Evolutionary conservation across 1,140 invertebrate species (phyloP).

Genomic region (Cephus cinctus): DNA sequence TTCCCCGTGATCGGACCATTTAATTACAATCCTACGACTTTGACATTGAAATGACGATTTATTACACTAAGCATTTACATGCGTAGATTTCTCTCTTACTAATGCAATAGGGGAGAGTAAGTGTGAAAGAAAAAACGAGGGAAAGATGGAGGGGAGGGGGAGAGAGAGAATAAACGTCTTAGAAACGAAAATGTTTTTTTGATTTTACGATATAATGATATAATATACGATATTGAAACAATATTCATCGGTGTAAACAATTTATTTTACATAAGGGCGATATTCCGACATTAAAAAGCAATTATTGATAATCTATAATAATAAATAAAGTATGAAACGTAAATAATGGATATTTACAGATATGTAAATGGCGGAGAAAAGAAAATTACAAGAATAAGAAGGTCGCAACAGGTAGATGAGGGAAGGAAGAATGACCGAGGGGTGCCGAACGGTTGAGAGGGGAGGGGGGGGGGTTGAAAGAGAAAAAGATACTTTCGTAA

Average conservation of each 20-base stretch:
- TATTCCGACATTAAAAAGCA: conserved; percentile 40
- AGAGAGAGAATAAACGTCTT: conserved; percentile 15
- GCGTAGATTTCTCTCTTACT: neutral
- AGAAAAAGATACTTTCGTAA: neutral
- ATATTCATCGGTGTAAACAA: conserved; percentile 43
- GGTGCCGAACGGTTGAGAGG: too few species aligned
- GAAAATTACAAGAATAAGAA: too few species aligned
- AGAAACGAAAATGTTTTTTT: conserved; percentile 32
- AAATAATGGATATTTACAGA: conserved; percentile 56
- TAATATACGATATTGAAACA: conserved; percentile 28
- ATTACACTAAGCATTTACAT: conserved; percentile 35
- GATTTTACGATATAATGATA: conserved; percentile 26
- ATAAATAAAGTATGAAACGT: conserved; percentile 54
- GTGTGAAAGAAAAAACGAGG: too few species aligned
- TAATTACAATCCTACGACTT: conserved; percentile 29
- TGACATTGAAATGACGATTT: conserved; percentile 28
- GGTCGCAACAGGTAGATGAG: too few species aligned
- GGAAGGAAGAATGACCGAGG: too few species aligned
- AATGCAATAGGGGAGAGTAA: too few species aligned
- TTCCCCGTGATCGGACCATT: too few species aligned
- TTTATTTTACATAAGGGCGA: conserved; percentile 48
- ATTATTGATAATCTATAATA: conserved; percentile 44
- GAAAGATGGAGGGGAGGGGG: conserved; percentile 1
- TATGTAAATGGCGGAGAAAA: conserved; percentile 52
- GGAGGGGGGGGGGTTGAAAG: neutral